Evolutionary conservation across 2,888 invertebrate species (phyloP), one percentile per base, ranked within the genome.

Genomic region (Rhopalosiphum nymphaeae): DNA sequence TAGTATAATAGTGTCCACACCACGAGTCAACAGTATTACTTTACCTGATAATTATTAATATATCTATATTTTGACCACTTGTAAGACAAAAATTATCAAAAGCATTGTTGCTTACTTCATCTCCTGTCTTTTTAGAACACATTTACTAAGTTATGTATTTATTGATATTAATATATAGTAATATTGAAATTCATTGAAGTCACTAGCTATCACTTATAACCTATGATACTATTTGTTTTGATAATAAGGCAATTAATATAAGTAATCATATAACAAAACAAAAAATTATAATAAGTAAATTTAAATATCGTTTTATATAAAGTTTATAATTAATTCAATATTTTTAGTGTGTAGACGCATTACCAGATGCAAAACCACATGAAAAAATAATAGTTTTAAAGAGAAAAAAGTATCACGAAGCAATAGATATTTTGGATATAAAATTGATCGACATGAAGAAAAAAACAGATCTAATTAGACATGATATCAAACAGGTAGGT

Each of bases 361-460:
- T 94, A 46, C 91, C 91, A 10, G 88, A 91, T 11, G 46, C 89
- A 25, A 91, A 91, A 78, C 56, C 90, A 21, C n/a, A 84, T 29
- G 85, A 89, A 85, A 67, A 92, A 42, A 78, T 92, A 29, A 42
- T 95, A 96, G 92, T 96, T 96, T 4, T 96, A 96, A 29, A 97
- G 96, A 95, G 96, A 96, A 78, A 96, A 96, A 29, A 94, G 25
- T 94, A 94, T 61, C 96, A 96, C 29, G 96, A 97, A 95, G 96
- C 97, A 1, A 95, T 96, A 46, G 96, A 96, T 94, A 95, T 97
- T 95, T 96, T 97, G 94, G 97, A 98, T 95, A 96, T 97, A 21
- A 97, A 97, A 96, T 97, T 97, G 46, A 97, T 97, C 95, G 97
- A 98, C 95, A 97, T 97, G 95, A 96, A 97, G 89, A 98, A 98